Base-by-base conservation (phyloP, 2,888 invertebrate species). In the Cepaea hortensis region DNA sequence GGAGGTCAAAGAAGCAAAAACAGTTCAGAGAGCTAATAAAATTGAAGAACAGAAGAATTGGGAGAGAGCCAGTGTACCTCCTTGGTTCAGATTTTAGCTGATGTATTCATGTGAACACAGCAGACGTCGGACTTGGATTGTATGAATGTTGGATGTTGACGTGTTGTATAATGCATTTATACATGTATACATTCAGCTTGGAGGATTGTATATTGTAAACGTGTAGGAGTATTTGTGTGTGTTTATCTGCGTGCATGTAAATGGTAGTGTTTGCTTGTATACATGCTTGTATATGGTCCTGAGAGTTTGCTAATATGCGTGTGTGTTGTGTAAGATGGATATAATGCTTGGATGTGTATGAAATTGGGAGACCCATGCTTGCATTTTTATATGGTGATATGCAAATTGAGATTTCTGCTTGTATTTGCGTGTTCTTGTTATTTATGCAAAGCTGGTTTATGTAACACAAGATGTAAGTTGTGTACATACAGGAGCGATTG, bases 11-110 rank as follows among this genome's bases (percentile, higher is more conserved):
- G 70, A 77, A 7, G 23, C 84, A 55, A 15, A 79, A 11, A 73
- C 72, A 48, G 6, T 84, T n/a, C 79, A 80, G 55, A 46, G 83
- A 23, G 62, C 20, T 0, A 50, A 70, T 7, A 61, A 79, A 23
- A 46, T 72, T 20, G 87, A 87, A 62, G 62, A 70, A 20, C 81
- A 81, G 73, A 5, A 72, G 72, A 50, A 79, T 5, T 87, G 87
- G 87, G 87, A 87, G 46, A 79, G 84, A 70, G 84, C 70, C 11
- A 68, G 72, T 48, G 65, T 87, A 9, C 87, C 87, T 81, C 87
- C 87, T 2, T 87, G 87, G 87, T 87, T 87, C 48, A 87, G 87
- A 79, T 84, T 77, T 15, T 77, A 85, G 77, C 13, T 68, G 0
- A 61, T 77, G n/a, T 23, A n/a, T 5, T 23, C 13, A 11, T 23